Percentiles rank a stretch among this genome's conserved stretches.
Conservation (phyloP, 2,888 invertebrate genomes). For the Cylloceria caligata region DNA sequence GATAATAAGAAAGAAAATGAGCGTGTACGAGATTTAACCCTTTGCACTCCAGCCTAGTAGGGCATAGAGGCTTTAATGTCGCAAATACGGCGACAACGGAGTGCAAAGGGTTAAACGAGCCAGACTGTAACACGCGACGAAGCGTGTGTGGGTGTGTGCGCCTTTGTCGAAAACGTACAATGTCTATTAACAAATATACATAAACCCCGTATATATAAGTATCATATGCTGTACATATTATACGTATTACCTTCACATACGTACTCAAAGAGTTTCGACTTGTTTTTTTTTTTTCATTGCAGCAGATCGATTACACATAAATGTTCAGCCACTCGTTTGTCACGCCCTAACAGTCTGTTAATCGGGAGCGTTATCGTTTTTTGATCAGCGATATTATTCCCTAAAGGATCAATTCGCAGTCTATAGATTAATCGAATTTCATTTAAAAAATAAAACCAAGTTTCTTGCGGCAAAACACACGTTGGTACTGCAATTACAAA, state of each 20-base stretch:
- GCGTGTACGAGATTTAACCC: constrained; percentile 45
- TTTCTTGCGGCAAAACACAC: constrained; percentile 31
- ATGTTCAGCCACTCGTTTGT: constrained; percentile 41
- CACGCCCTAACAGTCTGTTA: constrained; percentile 36
- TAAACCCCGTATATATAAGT: constrained; percentile 71
- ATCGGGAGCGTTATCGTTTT: constrained; percentile 1
- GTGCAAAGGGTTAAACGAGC: no score
- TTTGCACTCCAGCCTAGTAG: no score
- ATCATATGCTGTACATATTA: constrained; percentile 65
- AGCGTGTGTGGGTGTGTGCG: constrained; percentile 56
- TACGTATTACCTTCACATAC: constrained; percentile 61
- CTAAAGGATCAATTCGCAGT: constrained; percentile 29
- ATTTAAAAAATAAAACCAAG: constrained; percentile 30
- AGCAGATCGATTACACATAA: constrained; percentile 7
- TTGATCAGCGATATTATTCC: constrained; percentile 35
- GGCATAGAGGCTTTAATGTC: no score
- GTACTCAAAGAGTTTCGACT: constrained; percentile 52
- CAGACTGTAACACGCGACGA: constrained; percentile 62
- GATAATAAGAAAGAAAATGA: constrained; percentile 27
- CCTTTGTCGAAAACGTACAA: constrained; percentile 63
- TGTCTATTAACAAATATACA: constrained; percentile 80
- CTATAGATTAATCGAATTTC: constrained; percentile 31
- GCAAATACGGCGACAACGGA: no score
- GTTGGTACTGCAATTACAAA: constrained; percentile 7
- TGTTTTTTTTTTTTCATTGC: constrained; percentile 7